Percentiles rank a stretch among this genome's conserved stretches.
Conservation (phyloP, 2,888 invertebrate species). For the Poecilobothrus nobilitatus region DNA sequence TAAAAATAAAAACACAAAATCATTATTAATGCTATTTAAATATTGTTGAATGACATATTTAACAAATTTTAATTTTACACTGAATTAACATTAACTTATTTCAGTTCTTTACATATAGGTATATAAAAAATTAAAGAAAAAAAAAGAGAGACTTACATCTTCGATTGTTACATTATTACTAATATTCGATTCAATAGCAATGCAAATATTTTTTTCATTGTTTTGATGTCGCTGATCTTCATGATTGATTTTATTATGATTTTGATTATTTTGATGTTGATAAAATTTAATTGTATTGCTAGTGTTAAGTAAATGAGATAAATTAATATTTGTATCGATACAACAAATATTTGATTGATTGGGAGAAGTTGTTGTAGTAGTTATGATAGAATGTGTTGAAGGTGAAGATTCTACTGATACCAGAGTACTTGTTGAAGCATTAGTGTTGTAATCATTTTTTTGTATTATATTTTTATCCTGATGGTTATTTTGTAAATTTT, state of each 20-base stretch:
- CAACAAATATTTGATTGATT: conserved; percentile 19
- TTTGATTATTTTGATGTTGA: neutral
- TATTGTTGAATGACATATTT: too few relatives aligned
- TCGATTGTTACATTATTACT: neutral
- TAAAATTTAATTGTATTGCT: conserved; percentile 9
- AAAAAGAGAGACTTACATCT: neutral
- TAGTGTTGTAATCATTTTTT: neutral
- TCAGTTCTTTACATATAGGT: neutral
- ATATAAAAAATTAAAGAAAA: neutral
- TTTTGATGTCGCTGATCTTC: neutral
- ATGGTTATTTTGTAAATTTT: neutral
- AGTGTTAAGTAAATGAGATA: conserved; percentile 23
- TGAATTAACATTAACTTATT: neutral
- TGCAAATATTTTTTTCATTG: neutral
- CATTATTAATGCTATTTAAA: too few relatives aligned
- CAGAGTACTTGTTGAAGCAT: conserved; percentile 19
- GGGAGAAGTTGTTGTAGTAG: conserved; percentile 20
- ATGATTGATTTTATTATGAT: neutral
- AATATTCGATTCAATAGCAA: neutral
- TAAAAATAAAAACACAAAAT: too few relatives aligned
- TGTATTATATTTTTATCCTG: neutral
- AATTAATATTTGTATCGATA: conserved; percentile 22
- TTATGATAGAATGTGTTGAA: conserved; percentile 15
- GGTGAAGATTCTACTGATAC: conserved; percentile 17
- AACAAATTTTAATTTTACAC: too few relatives aligned